Base-by-base conservation (phyloP, 1,140 invertebrate species). In the Eumeta japonica region DNA sequence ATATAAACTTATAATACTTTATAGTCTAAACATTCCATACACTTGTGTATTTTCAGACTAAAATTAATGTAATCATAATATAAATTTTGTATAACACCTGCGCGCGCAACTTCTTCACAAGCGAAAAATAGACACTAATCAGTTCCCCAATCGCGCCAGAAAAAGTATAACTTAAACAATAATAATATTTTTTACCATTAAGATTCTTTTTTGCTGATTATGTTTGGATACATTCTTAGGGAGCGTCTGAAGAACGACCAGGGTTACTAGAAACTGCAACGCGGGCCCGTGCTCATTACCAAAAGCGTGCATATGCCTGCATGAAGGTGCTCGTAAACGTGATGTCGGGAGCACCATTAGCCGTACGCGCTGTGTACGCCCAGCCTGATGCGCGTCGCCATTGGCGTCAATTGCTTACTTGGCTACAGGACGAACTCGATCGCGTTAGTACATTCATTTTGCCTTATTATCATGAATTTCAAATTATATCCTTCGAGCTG, bases 231-330 rank as follows among this genome's bases (percentile, higher is more conserved):
- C n/a, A n/a, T n/a, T 17, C 35, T n/a, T 29, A 73, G 68, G 68
- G 89, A 43, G 85, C 95, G 30, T 89, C 88, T 2, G 92, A 96
- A 43, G 93, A 97, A 51, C 80, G 91, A 13, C 93, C 96, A 61
- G 94, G 94, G 1, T 75, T 98, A 16, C 86, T 97, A 56, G 94
- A 97, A 52, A 97, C 89, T 31, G 95, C 97, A 57, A 82, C 88
- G 48, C 83, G 90, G 39, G 90, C 90, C 16, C 96, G 95, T 62
- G 90, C 87, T 48, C 92, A 96, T 75, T 95, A 97, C 67, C 94
- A 97, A 66, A 97, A 97, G 74, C 77, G 94, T 46, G 92, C 93
- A 19, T 98, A 98, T 75, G 92, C 96, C 61, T 97, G 94, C 67
- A 94, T 97, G 19, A 97, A 98, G 75, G 92, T 92, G 63, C 82